Conservation (phyloP, 2,888 invertebrate genomes). For the Sinodicranocentrus sp. region DNA sequence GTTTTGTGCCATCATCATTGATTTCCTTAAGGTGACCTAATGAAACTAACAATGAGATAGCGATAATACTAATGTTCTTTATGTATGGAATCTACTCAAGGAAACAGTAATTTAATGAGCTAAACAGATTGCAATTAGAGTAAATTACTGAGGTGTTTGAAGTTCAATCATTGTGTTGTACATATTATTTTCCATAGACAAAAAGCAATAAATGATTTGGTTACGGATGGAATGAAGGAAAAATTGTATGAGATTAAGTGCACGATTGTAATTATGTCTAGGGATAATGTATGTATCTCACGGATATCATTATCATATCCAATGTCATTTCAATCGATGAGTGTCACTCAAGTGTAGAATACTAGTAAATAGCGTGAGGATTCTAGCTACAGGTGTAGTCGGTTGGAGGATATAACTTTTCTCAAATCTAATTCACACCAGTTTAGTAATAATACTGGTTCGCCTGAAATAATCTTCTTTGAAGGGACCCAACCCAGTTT, state of each 20-base stretch:
- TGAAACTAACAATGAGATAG: conserved; percentile 55
- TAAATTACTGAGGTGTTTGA: conserved; percentile 51
- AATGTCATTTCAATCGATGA: conserved; percentile 53
- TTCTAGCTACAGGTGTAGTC: too few species aligned
- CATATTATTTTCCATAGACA: conserved; percentile 2
- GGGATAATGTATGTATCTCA: conserved; percentile 50
- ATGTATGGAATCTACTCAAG: conserved; percentile 55
- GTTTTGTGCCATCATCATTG: too few species aligned
- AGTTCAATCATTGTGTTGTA: conserved; percentile 14
- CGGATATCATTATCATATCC: conserved; percentile 58
- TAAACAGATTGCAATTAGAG: conserved; percentile 64
- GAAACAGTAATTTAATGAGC: conserved; percentile 62
- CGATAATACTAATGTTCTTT: conserved; percentile 37
- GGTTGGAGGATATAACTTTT: too few species aligned
- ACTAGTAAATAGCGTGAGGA: too few species aligned
- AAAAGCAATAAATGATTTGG: conserved; percentile 18
- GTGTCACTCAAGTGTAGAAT: conserved; percentile 11
- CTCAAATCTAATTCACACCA: too few species aligned
- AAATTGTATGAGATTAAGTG: conserved; percentile 27
- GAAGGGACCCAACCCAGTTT: too few species aligned
- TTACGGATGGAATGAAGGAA: conserved; percentile 40
- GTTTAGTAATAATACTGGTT: too few species aligned
- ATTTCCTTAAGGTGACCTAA: conserved; percentile 47
- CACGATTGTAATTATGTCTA: conserved; percentile 40
- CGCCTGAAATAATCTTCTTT: too few species aligned